Conservation (phyloP, 2,888 invertebrate species). For the Drosophila putrida region DNA sequence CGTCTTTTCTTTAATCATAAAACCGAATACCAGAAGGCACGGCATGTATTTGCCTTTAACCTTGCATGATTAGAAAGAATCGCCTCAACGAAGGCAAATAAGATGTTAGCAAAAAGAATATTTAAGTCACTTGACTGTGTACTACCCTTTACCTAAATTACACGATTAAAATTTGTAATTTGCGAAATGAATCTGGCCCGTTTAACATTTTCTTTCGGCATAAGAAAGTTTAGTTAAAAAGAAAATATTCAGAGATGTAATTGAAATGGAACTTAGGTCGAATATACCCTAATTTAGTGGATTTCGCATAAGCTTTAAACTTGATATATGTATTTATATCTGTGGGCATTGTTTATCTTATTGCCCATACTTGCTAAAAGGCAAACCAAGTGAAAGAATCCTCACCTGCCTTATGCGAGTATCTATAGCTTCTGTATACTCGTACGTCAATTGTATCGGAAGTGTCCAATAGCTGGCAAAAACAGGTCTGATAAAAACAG, state of each 20-base stretch:
- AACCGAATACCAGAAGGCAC: slow-evolving; percentile 39
- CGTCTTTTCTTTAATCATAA: slow-evolving; percentile 47
- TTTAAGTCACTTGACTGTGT: not conserved
- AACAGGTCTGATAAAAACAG: slow-evolving; percentile 60
- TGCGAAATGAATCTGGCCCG: too few species aligned
- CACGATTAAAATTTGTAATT: too few species aligned
- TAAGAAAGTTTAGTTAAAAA: too few species aligned
- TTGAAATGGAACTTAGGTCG: not conserved
- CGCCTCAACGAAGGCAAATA: slow-evolving; percentile 23
- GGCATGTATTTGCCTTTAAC: slow-evolving; percentile 53
- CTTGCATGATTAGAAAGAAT: slow-evolving; percentile 23
- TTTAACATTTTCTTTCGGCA: too few species aligned
- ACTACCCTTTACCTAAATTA: slow-evolving; percentile 14
- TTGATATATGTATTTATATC: slow-evolving; percentile 30
- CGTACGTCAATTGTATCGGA: slow-evolving; percentile 76
- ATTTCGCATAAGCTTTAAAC: slow-evolving; percentile 14
- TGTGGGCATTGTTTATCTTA: slow-evolving; percentile 58
- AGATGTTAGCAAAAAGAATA: slow-evolving; percentile 25
- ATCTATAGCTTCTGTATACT: slow-evolving; percentile 22
- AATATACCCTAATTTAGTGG: slow-evolving; percentile 12
- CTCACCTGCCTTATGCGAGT: slow-evolving; percentile 49
- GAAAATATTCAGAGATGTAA: not conserved
- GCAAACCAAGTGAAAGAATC: slow-evolving; percentile 19
- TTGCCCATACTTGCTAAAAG: slow-evolving; percentile 40
- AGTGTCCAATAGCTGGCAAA: slow-evolving; percentile 61